Evolutionary conservation across 2,113 vertebrate genomes (phyloP).

Genomic region (Pachycephala philippinensis): DNA sequence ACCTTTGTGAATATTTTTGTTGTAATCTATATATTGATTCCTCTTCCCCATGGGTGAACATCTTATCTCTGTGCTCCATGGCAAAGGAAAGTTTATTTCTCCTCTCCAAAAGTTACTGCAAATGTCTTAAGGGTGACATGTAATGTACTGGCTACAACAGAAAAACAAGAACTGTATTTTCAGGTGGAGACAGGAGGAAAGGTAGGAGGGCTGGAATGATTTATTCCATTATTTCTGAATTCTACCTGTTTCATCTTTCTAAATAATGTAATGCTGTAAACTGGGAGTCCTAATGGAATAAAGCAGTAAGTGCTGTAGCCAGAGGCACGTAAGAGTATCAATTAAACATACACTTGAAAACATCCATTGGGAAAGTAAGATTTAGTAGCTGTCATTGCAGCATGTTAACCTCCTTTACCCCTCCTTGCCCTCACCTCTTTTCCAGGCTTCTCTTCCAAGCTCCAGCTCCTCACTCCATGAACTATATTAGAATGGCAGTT

Average conservation of each 20-base stretch:
- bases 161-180: background rate
- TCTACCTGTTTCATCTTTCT: background rate
- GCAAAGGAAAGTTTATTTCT: background rate
- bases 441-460: background rate
- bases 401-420: background rate
- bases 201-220: background rate
- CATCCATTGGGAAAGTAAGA: background rate
- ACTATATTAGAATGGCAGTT: background rate
- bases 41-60: background rate
- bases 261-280: background rate
- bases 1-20: background rate
- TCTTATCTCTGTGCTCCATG: background rate
- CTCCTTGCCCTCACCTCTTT: background rate
- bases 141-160: background rate
- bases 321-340: background rate
- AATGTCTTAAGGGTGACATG: background rate
- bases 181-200: background rate
- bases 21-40: background rate
- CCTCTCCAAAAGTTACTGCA: background rate
- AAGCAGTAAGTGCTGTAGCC: background rate
- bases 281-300: background rate
- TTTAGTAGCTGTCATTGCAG: conserved; percentile 4
- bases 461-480: background rate
- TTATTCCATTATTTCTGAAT: background rate
- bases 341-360: conserved; percentile 34